A percentile compares a stretch with the other conserved stretches of the same genome.
Evolutionary conservation across 2,113 vertebrate genomes (phyloP).

Genomic region (Balaeniceps rex): DNA sequence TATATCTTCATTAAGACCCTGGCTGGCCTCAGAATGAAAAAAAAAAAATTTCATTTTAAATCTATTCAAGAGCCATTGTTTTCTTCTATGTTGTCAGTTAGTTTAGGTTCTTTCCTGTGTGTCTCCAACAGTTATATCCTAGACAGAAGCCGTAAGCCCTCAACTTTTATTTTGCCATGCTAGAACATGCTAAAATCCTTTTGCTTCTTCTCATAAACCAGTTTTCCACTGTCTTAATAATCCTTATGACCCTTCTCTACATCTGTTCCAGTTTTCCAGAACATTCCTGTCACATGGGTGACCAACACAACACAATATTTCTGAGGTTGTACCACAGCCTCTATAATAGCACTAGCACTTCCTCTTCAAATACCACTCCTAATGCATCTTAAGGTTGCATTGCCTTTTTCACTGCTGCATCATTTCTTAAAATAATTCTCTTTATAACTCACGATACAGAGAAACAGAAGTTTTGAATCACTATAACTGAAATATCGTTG

Average conservation of each 20-base stretch:
- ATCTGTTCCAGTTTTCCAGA: conserved; percentile 51
- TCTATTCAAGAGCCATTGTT: not conserved
- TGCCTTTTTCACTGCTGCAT: not conserved
- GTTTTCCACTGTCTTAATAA: not conserved
- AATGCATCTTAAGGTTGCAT: not conserved
- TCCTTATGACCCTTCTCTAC: not conserved
- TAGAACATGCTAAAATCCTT: conserved; percentile 14
- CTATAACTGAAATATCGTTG: conserved; percentile 38
- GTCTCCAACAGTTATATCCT: not conserved
- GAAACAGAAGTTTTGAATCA: conserved; percentile 12
- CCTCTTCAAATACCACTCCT: not conserved
- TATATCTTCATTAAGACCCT: not conserved
- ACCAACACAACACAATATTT: not conserved
- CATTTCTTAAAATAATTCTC: not conserved
- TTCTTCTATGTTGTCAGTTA: not conserved
- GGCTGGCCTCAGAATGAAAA: not conserved
- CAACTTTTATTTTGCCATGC: not conserved
- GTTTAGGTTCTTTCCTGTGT: not conserved
- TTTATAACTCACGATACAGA: not conserved
- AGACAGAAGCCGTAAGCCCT: not conserved
- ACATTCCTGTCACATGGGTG: conserved; percentile 19
- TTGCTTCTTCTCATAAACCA: not conserved
- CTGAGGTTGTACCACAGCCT: not conserved
- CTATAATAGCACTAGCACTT: not conserved
- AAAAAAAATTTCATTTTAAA: not conserved